Percentiles rank a stretch among this genome's conserved stretches.
Conservation (phyloP, 1,140 invertebrate genomes). For the Theocolax elegans region DNA sequence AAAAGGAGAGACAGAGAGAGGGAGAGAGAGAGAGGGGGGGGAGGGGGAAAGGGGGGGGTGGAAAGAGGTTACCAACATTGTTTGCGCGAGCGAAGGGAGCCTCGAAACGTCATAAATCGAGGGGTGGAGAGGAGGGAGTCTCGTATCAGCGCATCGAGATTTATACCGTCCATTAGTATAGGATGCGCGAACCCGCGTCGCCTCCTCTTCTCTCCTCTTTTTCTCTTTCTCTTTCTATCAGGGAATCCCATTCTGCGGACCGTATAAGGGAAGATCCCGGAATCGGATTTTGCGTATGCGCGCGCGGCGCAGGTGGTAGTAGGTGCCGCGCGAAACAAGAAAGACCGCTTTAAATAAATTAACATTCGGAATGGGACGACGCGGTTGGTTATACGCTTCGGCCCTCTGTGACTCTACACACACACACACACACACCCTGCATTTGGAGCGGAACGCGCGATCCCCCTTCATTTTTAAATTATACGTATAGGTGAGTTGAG, state of each 20-base stretch:
- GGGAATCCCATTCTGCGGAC: slow-evolving; percentile 30
- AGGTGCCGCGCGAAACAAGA: slow-evolving; percentile 27
- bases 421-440: too few relatives aligned
- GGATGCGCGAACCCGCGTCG: not conserved
- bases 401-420: too few relatives aligned
- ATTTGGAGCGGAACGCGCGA: too few relatives aligned
- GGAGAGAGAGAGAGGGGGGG: too few relatives aligned
- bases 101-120: slow-evolving; percentile 33
- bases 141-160: slow-evolving; percentile 9
- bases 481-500: too few relatives aligned
- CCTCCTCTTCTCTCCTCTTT: not conserved
- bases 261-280: slow-evolving; percentile 34
- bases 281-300: not conserved
- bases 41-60: too few relatives aligned
- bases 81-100: slow-evolving; percentile 18
- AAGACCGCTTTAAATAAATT: slow-evolving; percentile 39
- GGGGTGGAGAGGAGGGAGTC: not conserved
- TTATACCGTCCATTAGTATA: slow-evolving; percentile 38
- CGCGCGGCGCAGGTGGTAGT: not conserved
- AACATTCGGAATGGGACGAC: slow-evolving; percentile 12
- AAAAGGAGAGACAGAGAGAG: too few relatives aligned
- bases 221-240: not conserved
- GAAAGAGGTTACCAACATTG: slow-evolving; percentile 3
- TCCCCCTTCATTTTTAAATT: too few relatives aligned
- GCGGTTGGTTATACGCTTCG: too few relatives aligned